Conservation (phyloP, 2,797 vertebrate species). For the Macroramphosus scolopax region DNA sequence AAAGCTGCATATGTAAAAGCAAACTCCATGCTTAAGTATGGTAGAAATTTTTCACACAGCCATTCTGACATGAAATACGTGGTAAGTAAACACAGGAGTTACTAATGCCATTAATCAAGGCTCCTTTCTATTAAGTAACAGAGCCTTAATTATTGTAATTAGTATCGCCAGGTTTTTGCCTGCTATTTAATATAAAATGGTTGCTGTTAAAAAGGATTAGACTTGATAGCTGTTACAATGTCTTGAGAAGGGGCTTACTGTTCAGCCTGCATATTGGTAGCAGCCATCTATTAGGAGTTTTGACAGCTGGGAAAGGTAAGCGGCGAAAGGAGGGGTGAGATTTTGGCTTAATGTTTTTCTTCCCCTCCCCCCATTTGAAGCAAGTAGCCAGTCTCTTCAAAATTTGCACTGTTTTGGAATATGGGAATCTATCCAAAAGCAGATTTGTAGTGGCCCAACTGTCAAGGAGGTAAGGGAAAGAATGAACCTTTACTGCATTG, state of each 20-base stretch:
- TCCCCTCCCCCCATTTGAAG: slow-evolving; percentile 42
- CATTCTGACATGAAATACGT: too few relatives aligned
- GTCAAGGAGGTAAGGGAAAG: slow-evolving; percentile 9
- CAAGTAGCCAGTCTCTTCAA: slow-evolving; percentile 36
- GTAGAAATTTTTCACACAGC: too few relatives aligned
- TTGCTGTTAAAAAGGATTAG: too few relatives aligned
- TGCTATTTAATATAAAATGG: too few relatives aligned
- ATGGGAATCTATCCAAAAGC: slow-evolving; percentile 50
- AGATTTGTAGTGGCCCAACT: slow-evolving; percentile 35
- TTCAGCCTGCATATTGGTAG: slow-evolving; percentile 9
- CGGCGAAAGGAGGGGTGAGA: slow-evolving; percentile 4
- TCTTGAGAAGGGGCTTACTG: slow-evolving; percentile 1
- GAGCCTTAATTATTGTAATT: too few relatives aligned
- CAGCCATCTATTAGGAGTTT: slow-evolving; percentile 41
- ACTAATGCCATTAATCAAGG: too few relatives aligned
- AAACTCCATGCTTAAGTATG: neutral
- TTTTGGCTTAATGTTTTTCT: slow-evolving; percentile 55
- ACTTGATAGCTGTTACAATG: neutral
- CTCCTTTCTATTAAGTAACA: too few relatives aligned
- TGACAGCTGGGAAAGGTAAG: slow-evolving; percentile 64
- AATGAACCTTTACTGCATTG: slow-evolving; percentile 19
- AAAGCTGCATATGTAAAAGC: neutral
- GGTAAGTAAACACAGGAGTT: too few relatives aligned
- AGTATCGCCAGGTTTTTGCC: too few relatives aligned
- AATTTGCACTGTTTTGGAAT: slow-evolving; percentile 62